These are phyloP conservation scores for Rotaria sp. DNA, from an alignment of 2,888 invertebrate genomes.

Conservation along the genomic window DNA sequence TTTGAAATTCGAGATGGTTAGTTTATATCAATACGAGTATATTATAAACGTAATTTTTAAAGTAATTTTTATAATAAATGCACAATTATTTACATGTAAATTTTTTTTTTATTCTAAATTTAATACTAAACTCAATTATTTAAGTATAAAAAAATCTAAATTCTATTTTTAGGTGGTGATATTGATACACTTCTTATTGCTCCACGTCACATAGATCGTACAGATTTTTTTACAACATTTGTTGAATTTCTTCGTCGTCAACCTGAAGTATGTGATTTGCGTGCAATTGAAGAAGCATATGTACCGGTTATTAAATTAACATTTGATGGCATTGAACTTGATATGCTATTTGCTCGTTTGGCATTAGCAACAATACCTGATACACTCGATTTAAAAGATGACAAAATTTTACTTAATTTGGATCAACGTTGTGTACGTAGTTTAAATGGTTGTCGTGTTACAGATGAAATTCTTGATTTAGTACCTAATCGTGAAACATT, in stretches of 20 bases:
- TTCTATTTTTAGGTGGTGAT: conserved; percentile 69
- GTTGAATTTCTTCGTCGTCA: conserved; percentile 79
- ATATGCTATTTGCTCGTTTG: conserved; percentile 89
- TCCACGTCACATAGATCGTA: conserved; percentile 83
- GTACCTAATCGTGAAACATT: conserved; percentile 90
- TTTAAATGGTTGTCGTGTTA: conserved; percentile 92
- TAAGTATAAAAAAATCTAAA: too few relatives aligned
- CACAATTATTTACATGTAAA: too few relatives aligned
- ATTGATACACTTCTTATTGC: conserved; percentile 97
- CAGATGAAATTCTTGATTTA: conserved; percentile 88
- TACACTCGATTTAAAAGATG: conserved; percentile 36
- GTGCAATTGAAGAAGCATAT: conserved; percentile 76
- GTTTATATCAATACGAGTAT: too few relatives aligned
- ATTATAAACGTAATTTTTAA: too few relatives aligned
- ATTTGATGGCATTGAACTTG: conserved; percentile 91
- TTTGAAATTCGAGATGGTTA: too few relatives aligned
- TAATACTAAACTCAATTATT: too few relatives aligned
- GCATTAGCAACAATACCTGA: conserved; percentile 86
- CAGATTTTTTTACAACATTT: conserved; percentile 88
- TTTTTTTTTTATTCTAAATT: too few relatives aligned
- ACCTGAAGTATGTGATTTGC: conserved; percentile 73
- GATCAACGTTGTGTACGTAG: conserved; percentile 92
- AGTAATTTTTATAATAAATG: too few relatives aligned
- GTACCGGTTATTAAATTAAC: conserved; percentile 99
- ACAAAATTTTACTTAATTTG: conserved; percentile 62